Conservation (phyloP, 2,113 vertebrate genomes). For the Crotophaga sulcirostris region DNA sequence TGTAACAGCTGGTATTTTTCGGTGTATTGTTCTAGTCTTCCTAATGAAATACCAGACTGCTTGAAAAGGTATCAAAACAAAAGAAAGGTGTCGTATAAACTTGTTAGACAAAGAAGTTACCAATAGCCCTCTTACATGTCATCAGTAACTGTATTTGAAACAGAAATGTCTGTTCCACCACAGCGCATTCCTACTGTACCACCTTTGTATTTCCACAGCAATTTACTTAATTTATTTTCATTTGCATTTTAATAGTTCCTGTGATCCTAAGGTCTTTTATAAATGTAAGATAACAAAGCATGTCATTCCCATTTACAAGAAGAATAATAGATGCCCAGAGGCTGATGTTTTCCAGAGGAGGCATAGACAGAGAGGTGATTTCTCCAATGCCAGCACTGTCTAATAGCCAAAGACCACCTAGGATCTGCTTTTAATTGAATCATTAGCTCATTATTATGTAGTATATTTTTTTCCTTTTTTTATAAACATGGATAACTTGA, state of each 20-base stretch:
- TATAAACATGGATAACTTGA: not conserved
- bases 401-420: not conserved
- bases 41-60: not conserved
- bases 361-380: not conserved
- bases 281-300: not conserved
- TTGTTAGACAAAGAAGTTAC: not conserved
- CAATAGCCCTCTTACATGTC: not conserved
- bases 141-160: not conserved
- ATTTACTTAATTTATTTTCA: constrained; percentile 2
- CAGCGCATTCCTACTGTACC: not conserved
- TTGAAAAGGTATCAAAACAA: constrained; percentile 19
- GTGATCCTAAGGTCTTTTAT: not conserved
- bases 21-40: constrained; percentile 32
- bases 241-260: constrained; percentile 15
- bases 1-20: constrained; percentile 18
- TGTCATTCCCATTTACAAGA: not conserved
- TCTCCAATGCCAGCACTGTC: not conserved
- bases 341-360: not conserved
- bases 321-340: not conserved
- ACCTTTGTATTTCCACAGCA: not conserved
- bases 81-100: not conserved
- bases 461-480: not conserved
- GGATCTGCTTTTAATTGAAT: not conserved
- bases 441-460: not conserved
- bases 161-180: not conserved